Evolutionary conservation across 53 echinoderm and acorn worm genomes (phyloP), one percentile per base, ranked within the genome.

Genomic region (Astropecten irregularis): DNA sequence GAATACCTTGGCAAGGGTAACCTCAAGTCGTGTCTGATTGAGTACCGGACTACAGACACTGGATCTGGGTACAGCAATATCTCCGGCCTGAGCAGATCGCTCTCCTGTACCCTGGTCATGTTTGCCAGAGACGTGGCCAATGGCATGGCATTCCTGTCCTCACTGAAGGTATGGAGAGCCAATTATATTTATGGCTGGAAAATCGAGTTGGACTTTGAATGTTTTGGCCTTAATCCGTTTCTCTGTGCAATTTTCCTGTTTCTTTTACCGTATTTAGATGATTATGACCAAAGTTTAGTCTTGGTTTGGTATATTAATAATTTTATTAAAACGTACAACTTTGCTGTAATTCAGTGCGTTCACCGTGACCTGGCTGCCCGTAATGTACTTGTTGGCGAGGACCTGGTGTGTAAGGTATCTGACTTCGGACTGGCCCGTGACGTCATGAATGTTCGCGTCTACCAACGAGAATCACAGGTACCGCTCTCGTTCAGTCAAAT

Each of bases 141-240:
- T 23, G 86, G 86, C 31, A 86, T 86, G 86, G 86, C 77, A 2
- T 86, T 77, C 61, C 16, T 86, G 11, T 77, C 77, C 4, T 76
- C 76, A 77, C 64, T 63, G 63, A 51, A 86, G 68, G 86, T 86
- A 69, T 35, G 16, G 16, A 42, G 6, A 6, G 42, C 42, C 42
- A n/a, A n/a, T n/a, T n/a, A n/a, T n/a, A n/a, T n/a, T n/a, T n/a
- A n/a, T n/a, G n/a, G n/a, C n/a, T n/a, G n/a, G n/a, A n/a, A n/a
- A n/a, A n/a, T n/a, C n/a, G n/a, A n/a, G n/a, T n/a, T n/a, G n/a
- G n/a, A n/a, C n/a, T n/a, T n/a, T n/a, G n/a, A n/a, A n/a, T n/a
- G n/a, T n/a, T n/a, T n/a, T n/a, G n/a, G n/a, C n/a, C n/a, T n/a
- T n/a, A n/a, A n/a, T n/a, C n/a, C n/a, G n/a, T n/a, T n/a, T n/a